phyloP scores from a whole-genome alignment of 2,888 invertebrate species.

The Oxyscelio sp. region DNA sequence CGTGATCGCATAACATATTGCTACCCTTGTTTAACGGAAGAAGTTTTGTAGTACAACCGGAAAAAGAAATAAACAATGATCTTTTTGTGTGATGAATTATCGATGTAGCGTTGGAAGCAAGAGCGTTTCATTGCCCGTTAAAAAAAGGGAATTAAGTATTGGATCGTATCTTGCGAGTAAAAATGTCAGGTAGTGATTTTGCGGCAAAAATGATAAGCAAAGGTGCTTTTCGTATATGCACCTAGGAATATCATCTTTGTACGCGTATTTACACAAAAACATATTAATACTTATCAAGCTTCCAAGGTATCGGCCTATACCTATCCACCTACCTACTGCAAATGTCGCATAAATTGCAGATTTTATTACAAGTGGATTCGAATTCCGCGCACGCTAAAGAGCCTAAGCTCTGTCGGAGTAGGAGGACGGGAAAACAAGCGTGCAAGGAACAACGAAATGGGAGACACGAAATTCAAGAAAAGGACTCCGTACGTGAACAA shows the following conservation, averaged over 20 bases:
- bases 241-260: constrained; percentile 34
- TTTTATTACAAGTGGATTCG: constrained; percentile 88
- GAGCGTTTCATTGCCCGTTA: not conserved
- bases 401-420: constrained; percentile 78
- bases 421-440: constrained; percentile 75
- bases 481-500: constrained; percentile 71
- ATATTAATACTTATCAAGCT: constrained; percentile 52
- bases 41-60: constrained; percentile 49
- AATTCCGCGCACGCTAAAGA: constrained; percentile 85
- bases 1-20: constrained; percentile 54
- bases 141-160: not conserved
- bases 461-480: constrained; percentile 75
- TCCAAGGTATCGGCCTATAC: constrained; percentile 57
- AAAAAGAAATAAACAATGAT: constrained; percentile 25
- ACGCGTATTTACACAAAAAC: constrained; percentile 52
- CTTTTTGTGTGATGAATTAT: constrained; percentile 1
- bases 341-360: constrained; percentile 87
- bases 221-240: constrained; percentile 15
- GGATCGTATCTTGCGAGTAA: not conserved
- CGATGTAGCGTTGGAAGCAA: not conserved
- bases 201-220: constrained; percentile 34
- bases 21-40: constrained; percentile 52
- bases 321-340: constrained; percentile 74
- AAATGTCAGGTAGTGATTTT: constrained; percentile 82
- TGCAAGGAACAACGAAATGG: constrained; percentile 63